Conservation (phyloP, 2,888 invertebrate species). For the Pristionchus arcanus region DNA sequence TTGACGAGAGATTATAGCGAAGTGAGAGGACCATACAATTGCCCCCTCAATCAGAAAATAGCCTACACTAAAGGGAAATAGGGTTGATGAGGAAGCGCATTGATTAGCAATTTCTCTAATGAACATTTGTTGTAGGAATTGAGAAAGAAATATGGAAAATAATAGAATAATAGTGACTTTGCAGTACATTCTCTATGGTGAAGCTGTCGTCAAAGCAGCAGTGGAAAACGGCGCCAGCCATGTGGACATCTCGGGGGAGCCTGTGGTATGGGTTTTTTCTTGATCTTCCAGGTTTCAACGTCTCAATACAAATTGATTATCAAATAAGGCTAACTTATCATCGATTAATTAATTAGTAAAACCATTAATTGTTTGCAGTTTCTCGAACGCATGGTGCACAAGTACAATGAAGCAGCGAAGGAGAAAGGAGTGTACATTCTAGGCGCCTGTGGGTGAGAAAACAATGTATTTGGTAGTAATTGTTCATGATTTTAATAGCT, state of each 20-base stretch:
- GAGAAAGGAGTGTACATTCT: constrained; percentile 87
- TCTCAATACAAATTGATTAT: too few relatives aligned
- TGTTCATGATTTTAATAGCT: too few relatives aligned
- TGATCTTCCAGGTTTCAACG: too few relatives aligned
- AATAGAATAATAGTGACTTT: constrained; percentile 26
- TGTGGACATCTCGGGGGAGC: constrained; percentile 94
- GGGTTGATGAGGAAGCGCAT: neutral
- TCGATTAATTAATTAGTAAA: too few relatives aligned
- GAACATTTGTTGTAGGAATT: neutral
- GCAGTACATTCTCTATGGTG: constrained; percentile 87
- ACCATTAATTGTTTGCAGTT: constrained; percentile 81
- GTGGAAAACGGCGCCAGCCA: constrained; percentile 89
- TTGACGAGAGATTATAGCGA: too few relatives aligned
- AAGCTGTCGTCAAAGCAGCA: constrained; percentile 92
- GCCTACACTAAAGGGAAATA: neutral
- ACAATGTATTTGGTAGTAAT: too few relatives aligned
- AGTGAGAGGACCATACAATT: too few relatives aligned
- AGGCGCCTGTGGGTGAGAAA: constrained; percentile 88
- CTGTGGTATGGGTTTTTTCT: constrained; percentile 81
- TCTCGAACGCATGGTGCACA: constrained; percentile 90
- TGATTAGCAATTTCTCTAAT: neutral
- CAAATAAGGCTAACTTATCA: too few relatives aligned
- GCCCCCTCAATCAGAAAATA: neutral
- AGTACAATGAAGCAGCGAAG: constrained; percentile 85
- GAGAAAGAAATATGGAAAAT: neutral